Percentiles rank a stretch among this genome's conserved stretches.
Evolutionary conservation across 2,113 vertebrate species (phyloP).

Genomic region (Hymenochirus boettgeri): DNA sequence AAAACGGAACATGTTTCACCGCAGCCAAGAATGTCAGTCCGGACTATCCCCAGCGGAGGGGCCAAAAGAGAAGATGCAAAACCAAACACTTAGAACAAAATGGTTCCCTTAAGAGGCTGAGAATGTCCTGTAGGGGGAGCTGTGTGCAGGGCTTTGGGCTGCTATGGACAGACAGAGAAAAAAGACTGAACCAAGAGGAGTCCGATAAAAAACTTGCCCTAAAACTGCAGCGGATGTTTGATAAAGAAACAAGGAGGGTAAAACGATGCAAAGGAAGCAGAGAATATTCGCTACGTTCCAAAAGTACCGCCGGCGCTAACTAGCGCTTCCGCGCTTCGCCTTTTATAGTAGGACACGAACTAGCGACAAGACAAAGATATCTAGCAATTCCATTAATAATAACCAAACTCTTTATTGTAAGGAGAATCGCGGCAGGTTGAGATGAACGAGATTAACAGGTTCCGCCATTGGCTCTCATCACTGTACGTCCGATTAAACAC

Average conservation of each 20-base stretch:
- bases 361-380: not conserved
- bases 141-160: constrained; percentile 33
- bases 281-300: constrained; percentile 83
- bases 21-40: constrained; percentile 44
- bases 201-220: constrained; percentile 77
- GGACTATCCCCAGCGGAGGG: constrained; percentile 58
- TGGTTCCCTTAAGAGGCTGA: constrained; percentile 63
- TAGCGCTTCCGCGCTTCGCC: constrained; percentile 47
- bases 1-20: constrained; percentile 50
- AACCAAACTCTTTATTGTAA: too few species aligned
- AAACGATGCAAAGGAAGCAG: constrained; percentile 60
- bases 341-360: not conserved
- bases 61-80: constrained; percentile 82
- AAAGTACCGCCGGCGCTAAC: constrained; percentile 67
- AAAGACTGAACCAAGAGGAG: constrained; percentile 69
- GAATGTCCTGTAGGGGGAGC: constrained; percentile 47
- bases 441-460: too few species aligned
- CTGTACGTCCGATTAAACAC: too few species aligned
- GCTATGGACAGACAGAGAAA: constrained; percentile 51
- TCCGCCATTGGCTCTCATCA: too few species aligned
- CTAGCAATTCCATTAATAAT: too few species aligned
- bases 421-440: too few species aligned
- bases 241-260: constrained; percentile 69
- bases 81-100: constrained; percentile 82
- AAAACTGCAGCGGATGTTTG: constrained; percentile 77